Evolutionary conservation across 2,113 vertebrate species (phyloP), one percentile per base, ranked within the genome.

Genomic region (Speoplatyrhinus poulsoni): DNA sequence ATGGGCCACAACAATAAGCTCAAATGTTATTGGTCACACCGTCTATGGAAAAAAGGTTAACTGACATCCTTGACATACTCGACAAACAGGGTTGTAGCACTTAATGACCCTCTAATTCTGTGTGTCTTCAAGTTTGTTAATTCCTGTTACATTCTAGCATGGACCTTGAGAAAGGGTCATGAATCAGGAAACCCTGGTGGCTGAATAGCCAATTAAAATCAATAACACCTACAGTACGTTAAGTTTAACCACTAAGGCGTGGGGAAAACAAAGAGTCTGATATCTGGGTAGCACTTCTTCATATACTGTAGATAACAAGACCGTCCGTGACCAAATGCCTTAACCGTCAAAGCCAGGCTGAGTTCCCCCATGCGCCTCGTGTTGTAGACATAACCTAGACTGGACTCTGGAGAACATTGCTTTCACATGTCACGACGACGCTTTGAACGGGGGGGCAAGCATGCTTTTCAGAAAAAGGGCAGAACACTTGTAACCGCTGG

Each of bases 401-500:
- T 59, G 62, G 67, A 52, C 17, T 6, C 72, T 53, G 48, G 26
- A 54, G 64, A 72, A 62, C 19, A 60, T 73, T 82, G 60, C 60
- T 80, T 59, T 85, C 72, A 66, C 60, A 9, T 82, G 76, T 81
- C 60, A 66, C 58, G 13, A 71, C 70, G 36, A 57, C 62, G 50
- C 76, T 69, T 68, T 56, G 33, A 70, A 66, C 76, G 32, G 49
- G 60, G 48, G 47, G 8, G 32, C 3, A 72, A 62, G 15, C 19
- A 9, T 66, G 52, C 47, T 81, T 70, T 79, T 68, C 76, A 74
- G 67, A 73, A 56, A 57, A 56, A 57, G 72, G 82, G 65, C 72
- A 70, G 77, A 85, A 72, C 77, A 70, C 53, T 75, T 0, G 74
- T 77, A 79, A 87, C 80, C 82, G 13, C 80, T 47, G 63, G 79